A percentile compares a stretch with the other conserved stretches of the same genome.
Conservation (phyloP, 2,888 invertebrate species). For the Caenorhabditis sp. region DNA sequence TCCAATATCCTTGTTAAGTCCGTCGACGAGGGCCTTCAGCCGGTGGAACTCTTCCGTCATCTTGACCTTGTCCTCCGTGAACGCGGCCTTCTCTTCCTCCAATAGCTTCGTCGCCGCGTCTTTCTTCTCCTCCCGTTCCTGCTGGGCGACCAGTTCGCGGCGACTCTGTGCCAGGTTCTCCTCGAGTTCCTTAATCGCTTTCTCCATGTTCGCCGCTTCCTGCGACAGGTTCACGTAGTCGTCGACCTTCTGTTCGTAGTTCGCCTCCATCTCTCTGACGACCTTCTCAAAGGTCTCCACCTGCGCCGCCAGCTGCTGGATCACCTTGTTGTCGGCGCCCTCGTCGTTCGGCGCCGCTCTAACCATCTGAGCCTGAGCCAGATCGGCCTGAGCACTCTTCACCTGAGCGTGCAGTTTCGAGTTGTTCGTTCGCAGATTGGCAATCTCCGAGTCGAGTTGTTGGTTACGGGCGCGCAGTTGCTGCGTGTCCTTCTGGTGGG, state of each 20-base stretch:
- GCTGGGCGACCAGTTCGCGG: constrained; percentile 7
- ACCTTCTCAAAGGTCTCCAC: background rate
- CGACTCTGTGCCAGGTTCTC: background rate
- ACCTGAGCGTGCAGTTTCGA: background rate
- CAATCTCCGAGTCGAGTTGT: constrained; percentile 7
- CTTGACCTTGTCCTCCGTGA: constrained; percentile 2
- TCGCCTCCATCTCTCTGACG: background rate
- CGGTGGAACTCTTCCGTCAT: background rate
- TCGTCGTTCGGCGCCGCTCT: background rate
- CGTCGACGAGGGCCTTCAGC: constrained; percentile 10
- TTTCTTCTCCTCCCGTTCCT: background rate
- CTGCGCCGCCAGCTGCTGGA: background rate
- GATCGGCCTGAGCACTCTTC: background rate
- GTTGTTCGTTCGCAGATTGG: background rate
- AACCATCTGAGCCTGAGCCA: background rate
- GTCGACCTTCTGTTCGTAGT: background rate
- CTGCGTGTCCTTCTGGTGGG: background rate
- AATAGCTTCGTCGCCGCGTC: background rate
- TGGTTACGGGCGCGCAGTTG: background rate
- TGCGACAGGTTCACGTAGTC: background rate
- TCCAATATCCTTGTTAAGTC: constrained; percentile 28
- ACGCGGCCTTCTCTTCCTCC: background rate
- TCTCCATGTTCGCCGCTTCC: constrained; percentile 2
- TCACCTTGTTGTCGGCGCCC: too few species aligned
- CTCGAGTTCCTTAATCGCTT: constrained; percentile 6